Evolutionary conservation across 1,140 invertebrate species (phyloP), one percentile per base, ranked within the genome.

Genomic region (Halyomorpha halys): DNA sequence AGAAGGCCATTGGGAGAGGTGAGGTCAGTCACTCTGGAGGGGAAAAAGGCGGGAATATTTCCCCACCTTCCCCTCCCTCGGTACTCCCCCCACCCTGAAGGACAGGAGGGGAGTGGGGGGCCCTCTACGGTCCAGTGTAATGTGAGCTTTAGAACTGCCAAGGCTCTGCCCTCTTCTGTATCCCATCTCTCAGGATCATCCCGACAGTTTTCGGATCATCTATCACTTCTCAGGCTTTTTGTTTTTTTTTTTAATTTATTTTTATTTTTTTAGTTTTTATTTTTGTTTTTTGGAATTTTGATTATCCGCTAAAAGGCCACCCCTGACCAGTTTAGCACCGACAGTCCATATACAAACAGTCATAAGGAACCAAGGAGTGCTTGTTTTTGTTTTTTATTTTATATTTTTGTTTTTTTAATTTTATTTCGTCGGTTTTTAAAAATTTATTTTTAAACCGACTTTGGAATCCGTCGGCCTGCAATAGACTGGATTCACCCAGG

Each of bases 121-220:
- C 18, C 5, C 23, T 21, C 4, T 8, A 15, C 3, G 1, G 2
- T 8, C 14, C 53, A 56, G 53, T 56, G 53, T 56, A 21, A 56
- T 56, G 53, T 56, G 53, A 56, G 53, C 18, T 23, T 5, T 3
- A 18, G 51, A 3, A 25, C 18, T 23, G 19, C 15, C 11, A 56
- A 56, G 19, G 53, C 15, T 27, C 13, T 1, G 53, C 53, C 53
- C 53, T 56, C 53, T 23, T 14, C 27, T 15, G 2, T 15, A 1
- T 13, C 15, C 5, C 59, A 30, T 5, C 18, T 56, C 53, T 18
- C 23, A 25, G 1, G 15, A 23, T 5, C 21, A 18, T 16, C 30
- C 51, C 44, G 47, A 53, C 62, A 63, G 45, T 63, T 63, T 54
- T 63, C 51, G 62, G 51, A 63, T 34, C 34, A 63, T 19, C 8